A percentile compares a stretch with the other conserved stretches of the same genome.
These are phyloP conservation scores for Eutrigla gurnardus DNA, from an alignment of 2,797 vertebrate species.

Conservation along the genomic window DNA sequence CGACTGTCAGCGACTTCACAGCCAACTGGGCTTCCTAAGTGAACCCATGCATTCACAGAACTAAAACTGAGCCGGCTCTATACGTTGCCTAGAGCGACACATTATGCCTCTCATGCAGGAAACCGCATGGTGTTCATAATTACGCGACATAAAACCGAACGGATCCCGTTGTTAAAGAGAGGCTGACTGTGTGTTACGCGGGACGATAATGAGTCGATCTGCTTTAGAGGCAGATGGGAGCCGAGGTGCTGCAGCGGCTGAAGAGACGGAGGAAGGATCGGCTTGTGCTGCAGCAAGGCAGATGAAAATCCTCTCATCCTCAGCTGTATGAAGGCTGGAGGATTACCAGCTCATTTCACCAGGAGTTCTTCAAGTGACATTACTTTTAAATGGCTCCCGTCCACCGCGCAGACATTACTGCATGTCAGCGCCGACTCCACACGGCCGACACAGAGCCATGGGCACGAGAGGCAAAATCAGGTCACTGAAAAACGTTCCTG, in stretches of 20 bases:
- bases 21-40: conserved; percentile 59
- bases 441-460: background rate
- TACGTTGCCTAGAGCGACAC: conserved; percentile 51
- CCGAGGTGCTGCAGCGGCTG: conserved; percentile 48
- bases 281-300: conserved; percentile 49
- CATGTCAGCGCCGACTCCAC: conserved; percentile 37
- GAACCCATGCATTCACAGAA: conserved; percentile 40
- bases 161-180: conserved; percentile 62
- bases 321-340: conserved; percentile 56
- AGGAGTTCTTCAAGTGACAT: conserved; percentile 51
- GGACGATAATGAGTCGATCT: conserved; percentile 47
- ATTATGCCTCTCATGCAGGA: conserved; percentile 54
- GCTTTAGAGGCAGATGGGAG: conserved; percentile 26
- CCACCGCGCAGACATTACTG: conserved; percentile 35
- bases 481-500: conserved; percentile 20
- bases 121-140: conserved; percentile 53
- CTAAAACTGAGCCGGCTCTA: conserved; percentile 45
- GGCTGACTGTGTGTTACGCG: conserved; percentile 53
- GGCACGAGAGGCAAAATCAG: conserved; percentile 31
- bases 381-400: conserved; percentile 55
- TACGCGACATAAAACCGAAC: conserved; percentile 70
- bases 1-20: conserved; percentile 39
- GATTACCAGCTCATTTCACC: conserved; percentile 71
- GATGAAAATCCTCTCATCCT: conserved; percentile 57
- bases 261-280: conserved; percentile 25